Percentiles rank a stretch among this genome's conserved stretches.
Conservation (phyloP, 2,797 vertebrate species). For the Platyrinchus mystaceus region DNA sequence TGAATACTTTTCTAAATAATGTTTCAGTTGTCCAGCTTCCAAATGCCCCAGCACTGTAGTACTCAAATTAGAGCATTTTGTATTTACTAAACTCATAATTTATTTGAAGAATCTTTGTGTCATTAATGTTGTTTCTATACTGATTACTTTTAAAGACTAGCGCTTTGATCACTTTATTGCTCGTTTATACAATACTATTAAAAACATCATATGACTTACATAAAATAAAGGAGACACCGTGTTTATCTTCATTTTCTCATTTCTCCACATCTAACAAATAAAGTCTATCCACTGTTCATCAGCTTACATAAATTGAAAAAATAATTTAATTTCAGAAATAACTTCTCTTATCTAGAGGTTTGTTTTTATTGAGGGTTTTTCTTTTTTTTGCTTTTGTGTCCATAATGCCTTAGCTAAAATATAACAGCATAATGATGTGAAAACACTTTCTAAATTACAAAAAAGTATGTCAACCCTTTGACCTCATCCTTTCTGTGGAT, state of each 20-base stretch:
- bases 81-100: not conserved
- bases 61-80: not conserved
- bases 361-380: not conserved
- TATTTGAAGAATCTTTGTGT: not conserved
- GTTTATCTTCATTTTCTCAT: not conserved
- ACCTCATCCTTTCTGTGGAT: not conserved
- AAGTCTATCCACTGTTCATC: not conserved
- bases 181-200: not conserved
- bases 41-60: not conserved
- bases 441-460: not conserved
- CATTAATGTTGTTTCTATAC: not conserved
- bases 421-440: not conserved
- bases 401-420: not conserved
- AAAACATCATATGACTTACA: not conserved
- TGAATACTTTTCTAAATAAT: not conserved
- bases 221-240: not conserved
- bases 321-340: not conserved
- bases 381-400: not conserved
- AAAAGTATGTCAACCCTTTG: not conserved
- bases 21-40: conserved; percentile 11
- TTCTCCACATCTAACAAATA: not conserved
- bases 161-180: not conserved
- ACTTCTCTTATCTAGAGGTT: not conserved
- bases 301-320: not conserved
- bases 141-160: not conserved